Evolutionary conservation across 1,140 invertebrate species (phyloP).

Genomic region (Drosophila parabipectinata): DNA sequence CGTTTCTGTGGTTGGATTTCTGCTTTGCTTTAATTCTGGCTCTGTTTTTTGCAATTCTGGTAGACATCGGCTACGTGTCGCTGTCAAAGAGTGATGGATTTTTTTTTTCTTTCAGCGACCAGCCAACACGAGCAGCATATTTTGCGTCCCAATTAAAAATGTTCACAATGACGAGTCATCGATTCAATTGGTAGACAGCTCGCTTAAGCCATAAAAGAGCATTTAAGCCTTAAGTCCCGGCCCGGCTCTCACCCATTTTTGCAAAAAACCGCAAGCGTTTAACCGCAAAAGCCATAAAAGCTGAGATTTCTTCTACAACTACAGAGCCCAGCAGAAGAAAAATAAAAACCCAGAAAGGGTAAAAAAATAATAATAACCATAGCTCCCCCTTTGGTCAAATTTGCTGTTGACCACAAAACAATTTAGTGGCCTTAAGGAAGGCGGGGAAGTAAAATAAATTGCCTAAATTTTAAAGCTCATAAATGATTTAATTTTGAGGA

Average conservation of each 20-base stretch:
- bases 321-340: background rate
- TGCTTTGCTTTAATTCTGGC: conserved; percentile 11
- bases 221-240: conserved; percentile 54
- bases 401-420: conserved; percentile 67
- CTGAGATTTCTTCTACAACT: conserved; percentile 55
- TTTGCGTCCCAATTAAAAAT: conserved; percentile 72
- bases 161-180: conserved; percentile 49
- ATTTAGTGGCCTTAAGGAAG: conserved; percentile 45
- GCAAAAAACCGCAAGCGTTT: conserved; percentile 46
- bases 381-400: conserved; percentile 36
- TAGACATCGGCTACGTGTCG: conserved; percentile 66
- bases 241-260: conserved; percentile 46
- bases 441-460: conserved; percentile 30
- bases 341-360: background rate
- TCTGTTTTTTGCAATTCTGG: conserved; percentile 32
- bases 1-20: conserved; percentile 62
- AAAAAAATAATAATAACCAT: conserved; percentile 39
- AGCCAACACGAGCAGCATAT: conserved; percentile 73
- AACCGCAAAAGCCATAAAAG: conserved; percentile 74
- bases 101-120: conserved; percentile 28
- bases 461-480: conserved; percentile 44
- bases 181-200: conserved; percentile 65
- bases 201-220: conserved; percentile 63
- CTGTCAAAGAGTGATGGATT: conserved; percentile 62
- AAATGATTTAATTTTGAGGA: conserved; percentile 45